Percentiles rank a stretch among this genome's conserved stretches.
These are phyloP conservation scores for Muscina levida DNA, from an alignment of 2,888 invertebrate species.

Conservation along the genomic window DNA sequence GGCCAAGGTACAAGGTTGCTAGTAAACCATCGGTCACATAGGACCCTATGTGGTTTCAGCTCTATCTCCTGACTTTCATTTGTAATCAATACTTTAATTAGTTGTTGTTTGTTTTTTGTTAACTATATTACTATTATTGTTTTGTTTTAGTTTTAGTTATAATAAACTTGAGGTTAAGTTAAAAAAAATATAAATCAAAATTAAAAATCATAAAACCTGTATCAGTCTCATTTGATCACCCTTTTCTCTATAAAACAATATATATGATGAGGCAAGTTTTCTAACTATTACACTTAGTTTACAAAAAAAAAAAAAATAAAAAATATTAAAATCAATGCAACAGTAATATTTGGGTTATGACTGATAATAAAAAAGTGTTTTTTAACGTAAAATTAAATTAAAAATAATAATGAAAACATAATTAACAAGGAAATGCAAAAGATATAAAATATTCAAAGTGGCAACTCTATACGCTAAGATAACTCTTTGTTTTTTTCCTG, in stretches of 20 bases:
- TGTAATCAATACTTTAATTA: conserved; percentile 13
- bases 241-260: conserved; percentile 59
- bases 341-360: conserved; percentile 46
- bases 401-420: conserved; percentile 31
- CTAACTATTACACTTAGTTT: conserved; percentile 40
- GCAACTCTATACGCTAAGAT: conserved; percentile 6
- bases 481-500: conserved; percentile 1
- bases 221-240: conserved; percentile 66
- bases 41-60: not conserved
- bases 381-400: conserved; percentile 20
- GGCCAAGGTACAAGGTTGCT: conserved; percentile 9
- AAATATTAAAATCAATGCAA: conserved; percentile 61
- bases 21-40: too few species aligned
- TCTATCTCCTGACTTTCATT: conserved; percentile 4
- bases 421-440: conserved; percentile 38
- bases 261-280: conserved; percentile 61
- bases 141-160: conserved; percentile 2
- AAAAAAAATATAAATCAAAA: conserved; percentile 22
- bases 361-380: conserved; percentile 46
- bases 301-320: conserved; percentile 50
- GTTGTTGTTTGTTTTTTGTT: conserved; percentile 15
- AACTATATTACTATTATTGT: conserved; percentile 28
- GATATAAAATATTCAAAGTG: conserved; percentile 15
- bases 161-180: conserved; percentile 16
- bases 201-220: conserved; percentile 62